Evolutionary conservation across 1,140 invertebrate species (phyloP).

Genomic region (Drosophila erecta): DNA sequence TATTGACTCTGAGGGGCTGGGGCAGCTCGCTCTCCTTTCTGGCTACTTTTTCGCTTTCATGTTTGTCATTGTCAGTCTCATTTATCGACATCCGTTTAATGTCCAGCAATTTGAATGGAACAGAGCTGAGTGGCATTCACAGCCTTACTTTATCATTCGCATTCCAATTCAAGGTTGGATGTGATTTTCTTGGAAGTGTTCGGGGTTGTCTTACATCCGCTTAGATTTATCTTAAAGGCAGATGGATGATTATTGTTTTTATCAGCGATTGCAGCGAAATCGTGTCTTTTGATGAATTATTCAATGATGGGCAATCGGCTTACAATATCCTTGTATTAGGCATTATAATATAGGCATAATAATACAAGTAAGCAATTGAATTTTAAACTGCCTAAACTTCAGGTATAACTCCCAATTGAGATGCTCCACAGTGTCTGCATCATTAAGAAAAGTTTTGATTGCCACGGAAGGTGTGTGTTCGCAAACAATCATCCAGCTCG

Average conservation of each 20-base stretch:
- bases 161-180: conserved; percentile 55
- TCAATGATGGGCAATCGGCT: too few relatives aligned
- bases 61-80: conserved; percentile 82
- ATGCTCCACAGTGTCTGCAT: background rate
- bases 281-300: background rate
- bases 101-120: conserved; percentile 69
- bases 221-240: conserved; percentile 12
- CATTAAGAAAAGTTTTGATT: background rate
- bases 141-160: conserved; percentile 38
- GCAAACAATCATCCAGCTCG: conserved; percentile 22
- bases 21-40: conserved; percentile 40
- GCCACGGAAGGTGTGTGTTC: conserved; percentile 1
- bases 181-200: conserved; percentile 4
- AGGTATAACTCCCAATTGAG: background rate
- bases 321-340: background rate
- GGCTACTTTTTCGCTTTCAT: conserved; percentile 75
- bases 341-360: too few relatives aligned
- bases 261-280: background rate
- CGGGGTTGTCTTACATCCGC: conserved; percentile 28
- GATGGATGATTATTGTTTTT: conserved; percentile 28
- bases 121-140: conserved; percentile 43
- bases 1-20: conserved; percentile 58
- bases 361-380: background rate
- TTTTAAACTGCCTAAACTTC: background rate
- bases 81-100: conserved; percentile 80